Conservation (phyloP, 2,888 invertebrate genomes). For the Sussaba pulchella region DNA sequence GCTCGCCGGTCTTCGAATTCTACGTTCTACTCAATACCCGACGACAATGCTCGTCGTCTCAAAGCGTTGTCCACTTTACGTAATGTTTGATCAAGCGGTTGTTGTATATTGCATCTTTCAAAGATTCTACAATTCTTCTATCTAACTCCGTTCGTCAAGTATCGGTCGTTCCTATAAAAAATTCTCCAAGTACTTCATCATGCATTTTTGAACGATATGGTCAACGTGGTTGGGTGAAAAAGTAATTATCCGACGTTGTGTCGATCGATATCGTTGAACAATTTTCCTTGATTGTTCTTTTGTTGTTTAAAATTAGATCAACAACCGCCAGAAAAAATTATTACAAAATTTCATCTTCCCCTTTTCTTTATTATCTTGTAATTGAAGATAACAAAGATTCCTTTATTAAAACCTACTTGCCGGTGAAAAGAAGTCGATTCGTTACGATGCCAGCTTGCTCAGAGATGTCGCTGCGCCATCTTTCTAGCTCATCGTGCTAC, state of each 20-base stretch:
- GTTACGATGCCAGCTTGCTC: too few species aligned
- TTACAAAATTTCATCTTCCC: background rate
- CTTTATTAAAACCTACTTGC: background rate
- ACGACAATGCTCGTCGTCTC: constrained; percentile 13
- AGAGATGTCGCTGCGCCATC: too few species aligned
- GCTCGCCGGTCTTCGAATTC: constrained; percentile 30
- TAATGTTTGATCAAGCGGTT: constrained; percentile 28
- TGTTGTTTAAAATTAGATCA: background rate
- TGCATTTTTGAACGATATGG: background rate
- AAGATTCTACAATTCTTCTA: constrained; percentile 31
- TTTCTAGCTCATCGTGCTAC: too few species aligned
- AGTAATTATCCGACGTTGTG: too few species aligned
- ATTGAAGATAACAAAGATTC: background rate
- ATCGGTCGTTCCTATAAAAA: background rate
- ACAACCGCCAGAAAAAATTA: background rate
- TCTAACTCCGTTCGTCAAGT: background rate
- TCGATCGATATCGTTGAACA: too few species aligned
- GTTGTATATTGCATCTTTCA: constrained; percentile 41
- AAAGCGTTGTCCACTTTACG: constrained; percentile 6
- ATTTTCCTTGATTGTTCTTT: too few species aligned
- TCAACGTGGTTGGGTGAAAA: too few species aligned
- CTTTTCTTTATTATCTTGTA: background rate
- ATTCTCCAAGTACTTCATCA: background rate
- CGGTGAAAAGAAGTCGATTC: too few species aligned
- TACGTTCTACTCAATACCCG: background rate